A percentile compares a stretch with the other conserved stretches of the same genome.
Conservation (phyloP, 2,113 vertebrate species). For the Trinectes maculatus region DNA sequence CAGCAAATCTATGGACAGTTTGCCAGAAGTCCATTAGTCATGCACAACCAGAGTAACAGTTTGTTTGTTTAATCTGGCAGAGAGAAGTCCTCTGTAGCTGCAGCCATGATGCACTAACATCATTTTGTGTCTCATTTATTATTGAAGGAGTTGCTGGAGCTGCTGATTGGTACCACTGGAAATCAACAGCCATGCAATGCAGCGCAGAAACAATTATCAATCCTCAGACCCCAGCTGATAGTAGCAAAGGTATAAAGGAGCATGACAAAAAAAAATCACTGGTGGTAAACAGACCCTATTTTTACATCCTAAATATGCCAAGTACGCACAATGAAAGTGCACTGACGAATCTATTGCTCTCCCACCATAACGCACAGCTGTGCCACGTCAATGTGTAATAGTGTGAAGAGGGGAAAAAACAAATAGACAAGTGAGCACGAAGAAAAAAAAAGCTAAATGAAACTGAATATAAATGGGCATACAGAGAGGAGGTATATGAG, state of each 20-base stretch:
- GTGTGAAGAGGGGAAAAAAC: not conserved
- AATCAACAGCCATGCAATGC: constrained; percentile 19
- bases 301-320: constrained; percentile 1
- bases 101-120: constrained; percentile 12
- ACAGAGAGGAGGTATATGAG: not conserved
- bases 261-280: too few species aligned
- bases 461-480: constrained; percentile 4
- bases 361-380: constrained; percentile 1
- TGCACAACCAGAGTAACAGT: constrained; percentile 22
- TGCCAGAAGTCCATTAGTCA: constrained; percentile 58
- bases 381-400: not conserved
- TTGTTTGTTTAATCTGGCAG: constrained; percentile 36
- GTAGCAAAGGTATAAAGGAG: too few species aligned
- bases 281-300: too few species aligned
- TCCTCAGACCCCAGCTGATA: too few species aligned
- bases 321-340: not conserved
- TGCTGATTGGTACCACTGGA: constrained; percentile 26
- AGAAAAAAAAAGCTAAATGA: constrained; percentile 10
- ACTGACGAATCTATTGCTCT: constrained; percentile 1
- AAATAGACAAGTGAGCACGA: constrained; percentile 31
- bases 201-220: too few species aligned
- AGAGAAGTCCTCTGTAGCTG: constrained; percentile 20
- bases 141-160: constrained; percentile 38
- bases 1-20: constrained; percentile 23
- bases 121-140: constrained; percentile 42